A percentile compares a stretch with the other conserved stretches of the same genome.
phyloP scores from a whole-genome alignment of 1,140 invertebrate genomes.

The Drosophila repletoides region DNA sequence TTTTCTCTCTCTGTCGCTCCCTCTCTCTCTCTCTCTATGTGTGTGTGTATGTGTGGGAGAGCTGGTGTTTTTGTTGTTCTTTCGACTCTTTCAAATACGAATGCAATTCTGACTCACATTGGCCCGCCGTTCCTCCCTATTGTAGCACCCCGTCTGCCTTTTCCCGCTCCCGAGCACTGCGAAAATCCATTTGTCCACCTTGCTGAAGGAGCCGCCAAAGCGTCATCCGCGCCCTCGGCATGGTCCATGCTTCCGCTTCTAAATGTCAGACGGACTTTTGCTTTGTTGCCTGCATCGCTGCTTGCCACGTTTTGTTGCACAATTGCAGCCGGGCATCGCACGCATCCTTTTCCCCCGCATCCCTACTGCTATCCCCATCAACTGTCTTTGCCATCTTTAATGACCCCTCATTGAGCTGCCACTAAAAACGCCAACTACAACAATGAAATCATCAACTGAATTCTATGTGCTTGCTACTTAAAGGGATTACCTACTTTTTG shows the following conservation, averaged over 20 bases:
- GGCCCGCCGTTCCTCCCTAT: constrained; percentile 1
- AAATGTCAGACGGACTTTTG: constrained; percentile 43
- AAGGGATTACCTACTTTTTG: too few species aligned
- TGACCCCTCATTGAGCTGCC: constrained; percentile 26
- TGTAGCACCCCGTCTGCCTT: not conserved
- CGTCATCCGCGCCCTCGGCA: not conserved
- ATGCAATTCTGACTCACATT: constrained; percentile 61
- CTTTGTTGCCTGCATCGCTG: constrained; percentile 39
- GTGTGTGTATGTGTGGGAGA: constrained; percentile 8
- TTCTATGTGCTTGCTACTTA: not conserved
- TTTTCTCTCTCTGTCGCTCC: constrained; percentile 17
- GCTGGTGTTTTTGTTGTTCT: constrained; percentile 52
- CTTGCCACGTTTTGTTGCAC: constrained; percentile 55
- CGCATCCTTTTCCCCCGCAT: not conserved
- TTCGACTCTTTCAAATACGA: constrained; percentile 65
- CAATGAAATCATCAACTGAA: constrained; percentile 13
- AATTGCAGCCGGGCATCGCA: constrained; percentile 31
- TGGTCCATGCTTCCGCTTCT: not conserved
- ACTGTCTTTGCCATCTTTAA: constrained; percentile 26
- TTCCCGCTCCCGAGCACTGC: not conserved
- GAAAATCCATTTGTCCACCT: constrained; percentile 79
- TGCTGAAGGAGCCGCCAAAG: constrained; percentile 20
- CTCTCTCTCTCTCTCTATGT: constrained; percentile 26
- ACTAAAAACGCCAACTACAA: constrained; percentile 13
- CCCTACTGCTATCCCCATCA: not conserved